phyloP scores from a whole-genome alignment of 1,140 invertebrate genomes.

The Akabosia matsudoensis region DNA sequence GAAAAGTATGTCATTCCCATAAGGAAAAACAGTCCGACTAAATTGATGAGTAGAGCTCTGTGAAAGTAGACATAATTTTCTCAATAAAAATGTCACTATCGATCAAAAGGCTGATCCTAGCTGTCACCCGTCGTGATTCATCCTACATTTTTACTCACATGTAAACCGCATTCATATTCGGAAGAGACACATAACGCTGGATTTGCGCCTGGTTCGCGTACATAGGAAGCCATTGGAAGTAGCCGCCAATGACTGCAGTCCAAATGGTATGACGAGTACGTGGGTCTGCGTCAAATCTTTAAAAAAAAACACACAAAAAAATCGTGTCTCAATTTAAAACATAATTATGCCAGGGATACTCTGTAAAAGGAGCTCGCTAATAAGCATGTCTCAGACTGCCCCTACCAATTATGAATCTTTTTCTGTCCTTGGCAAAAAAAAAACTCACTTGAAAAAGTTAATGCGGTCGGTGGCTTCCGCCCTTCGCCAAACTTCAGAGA shows the following conservation, averaged over 20 bases:
- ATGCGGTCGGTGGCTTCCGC: slow-evolving; percentile 39
- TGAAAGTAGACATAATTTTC: too few species aligned
- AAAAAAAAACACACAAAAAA: background rate
- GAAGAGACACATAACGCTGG: slow-evolving; percentile 32
- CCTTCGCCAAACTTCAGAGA: slow-evolving; percentile 52
- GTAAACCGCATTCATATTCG: slow-evolving; percentile 10
- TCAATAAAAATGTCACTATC: too few species aligned
- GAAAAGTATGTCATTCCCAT: slow-evolving; percentile 34
- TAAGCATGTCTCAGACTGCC: background rate
- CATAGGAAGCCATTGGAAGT: slow-evolving; percentile 39
- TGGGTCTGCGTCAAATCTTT: slow-evolving; percentile 52
- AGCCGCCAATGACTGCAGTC: slow-evolving; percentile 39
- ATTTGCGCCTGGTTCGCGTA: slow-evolving; percentile 43
- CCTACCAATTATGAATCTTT: background rate
- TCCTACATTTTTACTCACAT: slow-evolving; percentile 3
- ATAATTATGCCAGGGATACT: too few species aligned
- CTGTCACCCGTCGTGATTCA: too few species aligned
- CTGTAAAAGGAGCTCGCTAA: background rate
- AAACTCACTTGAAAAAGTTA: slow-evolving; percentile 47
- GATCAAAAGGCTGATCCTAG: too few species aligned
- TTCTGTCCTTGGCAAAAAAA: slow-evolving; percentile 1
- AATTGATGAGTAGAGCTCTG: slow-evolving; percentile 52
- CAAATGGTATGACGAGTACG: slow-evolving; percentile 41
- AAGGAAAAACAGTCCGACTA: slow-evolving; percentile 46
- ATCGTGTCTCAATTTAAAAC: background rate